Conservation (phyloP, 2,797 vertebrate species). For the Sebastes oblongus region DNA sequence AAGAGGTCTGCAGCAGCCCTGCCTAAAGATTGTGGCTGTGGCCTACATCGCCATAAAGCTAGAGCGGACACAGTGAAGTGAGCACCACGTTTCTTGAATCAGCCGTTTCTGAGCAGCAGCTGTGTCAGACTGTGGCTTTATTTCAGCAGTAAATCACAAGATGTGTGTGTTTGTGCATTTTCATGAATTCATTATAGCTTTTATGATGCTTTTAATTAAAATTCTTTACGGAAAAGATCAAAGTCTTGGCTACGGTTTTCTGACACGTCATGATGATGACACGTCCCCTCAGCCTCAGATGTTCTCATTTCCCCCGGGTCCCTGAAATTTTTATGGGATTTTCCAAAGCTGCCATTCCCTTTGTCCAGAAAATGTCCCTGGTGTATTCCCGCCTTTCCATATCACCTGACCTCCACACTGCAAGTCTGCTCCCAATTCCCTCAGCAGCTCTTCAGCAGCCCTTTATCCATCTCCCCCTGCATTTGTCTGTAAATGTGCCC, state of each 20-base stretch:
- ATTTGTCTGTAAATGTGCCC: neutral
- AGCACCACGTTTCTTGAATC: neutral
- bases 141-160: neutral
- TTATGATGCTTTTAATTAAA: conserved; percentile 4
- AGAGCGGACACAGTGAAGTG: neutral
- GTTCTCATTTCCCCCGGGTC: neutral
- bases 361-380: neutral
- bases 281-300: neutral
- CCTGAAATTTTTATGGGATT: neutral
- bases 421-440: neutral
- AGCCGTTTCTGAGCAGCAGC: neutral
- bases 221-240: neutral
- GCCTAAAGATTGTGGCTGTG: conserved; percentile 10
- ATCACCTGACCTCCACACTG: neutral
- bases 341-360: neutral
- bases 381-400: neutral
- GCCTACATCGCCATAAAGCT: neutral
- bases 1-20: neutral
- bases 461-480: neutral
- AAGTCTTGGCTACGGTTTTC: neutral
- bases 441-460: neutral
- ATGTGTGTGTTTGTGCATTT: conserved; percentile 4
- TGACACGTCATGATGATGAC: neutral
- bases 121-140: neutral
- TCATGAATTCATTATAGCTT: neutral